Evolutionary conservation across 2,113 vertebrate genomes (phyloP).

Genomic region (Plecotus auritus): DNA sequence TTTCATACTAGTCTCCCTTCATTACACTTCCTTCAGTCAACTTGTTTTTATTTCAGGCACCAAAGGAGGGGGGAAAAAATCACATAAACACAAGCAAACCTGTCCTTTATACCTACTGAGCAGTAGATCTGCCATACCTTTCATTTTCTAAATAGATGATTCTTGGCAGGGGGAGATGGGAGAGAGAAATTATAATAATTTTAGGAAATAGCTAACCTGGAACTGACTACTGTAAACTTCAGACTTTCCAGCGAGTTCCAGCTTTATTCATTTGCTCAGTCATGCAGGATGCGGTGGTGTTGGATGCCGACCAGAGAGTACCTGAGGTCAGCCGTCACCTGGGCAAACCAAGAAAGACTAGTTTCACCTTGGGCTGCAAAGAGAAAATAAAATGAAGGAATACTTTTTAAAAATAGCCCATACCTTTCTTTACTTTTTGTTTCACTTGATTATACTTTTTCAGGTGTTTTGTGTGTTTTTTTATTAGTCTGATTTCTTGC

Average conservation of each 20-base stretch:
- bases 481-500: background rate
- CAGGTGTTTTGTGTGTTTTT: background rate
- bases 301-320: background rate
- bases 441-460: background rate
- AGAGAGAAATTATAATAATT: background rate
- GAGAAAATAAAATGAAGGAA: background rate
- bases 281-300: background rate
- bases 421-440: conserved; percentile 14
- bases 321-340: background rate
- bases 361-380: background rate
- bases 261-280: background rate
- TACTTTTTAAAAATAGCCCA: background rate
- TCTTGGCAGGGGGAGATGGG: background rate
- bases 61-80: background rate
- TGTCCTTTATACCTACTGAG: background rate
- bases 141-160: background rate
- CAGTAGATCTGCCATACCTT: background rate
- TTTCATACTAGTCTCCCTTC: background rate
- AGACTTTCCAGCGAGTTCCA: background rate
- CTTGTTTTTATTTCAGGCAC: background rate
- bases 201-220: background rate
- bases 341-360: background rate
- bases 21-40: background rate
- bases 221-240: background rate
- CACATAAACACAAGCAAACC: background rate